A percentile compares a stretch with the other conserved stretches of the same genome.
These are phyloP conservation scores for Alloplasta piceator DNA, from an alignment of 2,888 invertebrate genomes.

Conservation along the genomic window DNA sequence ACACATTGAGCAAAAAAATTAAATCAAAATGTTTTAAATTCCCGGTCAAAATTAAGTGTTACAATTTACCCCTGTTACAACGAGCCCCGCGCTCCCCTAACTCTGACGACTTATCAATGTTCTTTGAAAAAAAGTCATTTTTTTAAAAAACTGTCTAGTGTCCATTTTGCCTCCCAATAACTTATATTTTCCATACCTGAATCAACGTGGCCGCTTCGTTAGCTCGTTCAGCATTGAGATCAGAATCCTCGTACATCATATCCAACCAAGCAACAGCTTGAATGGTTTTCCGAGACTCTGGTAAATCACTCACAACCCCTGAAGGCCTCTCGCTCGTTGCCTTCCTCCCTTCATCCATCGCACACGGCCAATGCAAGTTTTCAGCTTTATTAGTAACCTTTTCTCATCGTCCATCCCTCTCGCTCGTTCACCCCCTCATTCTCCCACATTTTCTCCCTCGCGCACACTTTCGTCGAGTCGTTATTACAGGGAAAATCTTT, in stretches of 20 bases:
- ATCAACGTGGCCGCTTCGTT: conserved; percentile 75
- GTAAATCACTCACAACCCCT: conserved; percentile 46
- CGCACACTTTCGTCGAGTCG: conserved; percentile 28
- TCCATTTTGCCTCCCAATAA: too few relatives aligned
- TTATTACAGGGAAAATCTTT: conserved; percentile 57
- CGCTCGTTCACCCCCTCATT: conserved; percentile 12
- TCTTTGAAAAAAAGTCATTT: too few relatives aligned
- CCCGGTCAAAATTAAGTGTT: too few relatives aligned
- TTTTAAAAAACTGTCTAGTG: too few relatives aligned
- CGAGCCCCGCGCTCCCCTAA: too few relatives aligned
- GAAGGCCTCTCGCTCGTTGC: not conserved
- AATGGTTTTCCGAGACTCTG: conserved; percentile 68
- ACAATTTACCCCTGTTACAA: too few relatives aligned
- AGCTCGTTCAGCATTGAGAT: conserved; percentile 68
- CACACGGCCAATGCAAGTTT: conserved; percentile 40
- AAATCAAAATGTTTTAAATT: too few relatives aligned
- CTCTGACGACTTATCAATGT: too few relatives aligned
- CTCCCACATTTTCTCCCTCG: conserved; percentile 10
- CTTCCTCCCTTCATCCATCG: conserved; percentile 43
- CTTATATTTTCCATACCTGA: conserved; percentile 69
- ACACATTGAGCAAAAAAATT: too few relatives aligned
- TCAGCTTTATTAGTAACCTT: conserved; percentile 56
- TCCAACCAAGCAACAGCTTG: conserved; percentile 76
- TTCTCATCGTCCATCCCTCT: conserved; percentile 18
- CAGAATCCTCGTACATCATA: conserved; percentile 74